Base-by-base conservation (phyloP, 92 coral and sea anemone species). In the Muricea muricata region DNA sequence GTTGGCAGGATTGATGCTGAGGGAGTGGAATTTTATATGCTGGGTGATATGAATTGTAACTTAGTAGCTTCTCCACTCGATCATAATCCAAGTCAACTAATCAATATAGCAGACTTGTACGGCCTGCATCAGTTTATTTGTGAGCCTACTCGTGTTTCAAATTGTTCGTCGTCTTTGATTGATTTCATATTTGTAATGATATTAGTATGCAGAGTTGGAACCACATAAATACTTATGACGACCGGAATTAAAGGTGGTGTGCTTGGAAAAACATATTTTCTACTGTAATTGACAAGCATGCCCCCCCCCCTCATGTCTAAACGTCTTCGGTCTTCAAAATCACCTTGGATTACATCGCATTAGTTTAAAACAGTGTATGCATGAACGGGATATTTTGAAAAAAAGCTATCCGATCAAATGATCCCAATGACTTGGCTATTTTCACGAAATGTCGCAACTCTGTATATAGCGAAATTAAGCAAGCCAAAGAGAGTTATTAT, bases 211-310 rank as follows among this genome's bases (percentile, higher is more conserved):
- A 75, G 45, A 46, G 35, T 81, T 86, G 88, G 65, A 48, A 45
- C 50, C 14, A 63, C 37, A 46, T 86, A 50, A 45, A 55, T 55
- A 39, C 31, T 7, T 26, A 26, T 56, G 60, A 63, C 29, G 74
- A 91, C 65, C 93, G 91, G 26, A 91, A 91, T 68, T 82, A 74
- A 40, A 83, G 79, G 93, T 91, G 93, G 91, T 78, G 42, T 34
- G 73, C 61, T 15, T 87, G 93, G 93, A 90, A 90, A 87, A 34
- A 58, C 35, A 20, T 67, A 12, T 83, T 87, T 23, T 24, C 50
- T 42, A 45, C 61, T 31, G 68, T 72, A 25, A 45, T 80, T 33
- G 76, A 91, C 65, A 90, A 75, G 50, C 90, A 90, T 66, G 90
- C 89, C 48, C 92, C 89, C 67, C 80, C 73, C 89, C 67, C 80